Percentiles rank a stretch among this genome's conserved stretches.
Evolutionary conservation across 2,888 invertebrate species (phyloP).

Genomic region (Muschampia plurimacula): DNA sequence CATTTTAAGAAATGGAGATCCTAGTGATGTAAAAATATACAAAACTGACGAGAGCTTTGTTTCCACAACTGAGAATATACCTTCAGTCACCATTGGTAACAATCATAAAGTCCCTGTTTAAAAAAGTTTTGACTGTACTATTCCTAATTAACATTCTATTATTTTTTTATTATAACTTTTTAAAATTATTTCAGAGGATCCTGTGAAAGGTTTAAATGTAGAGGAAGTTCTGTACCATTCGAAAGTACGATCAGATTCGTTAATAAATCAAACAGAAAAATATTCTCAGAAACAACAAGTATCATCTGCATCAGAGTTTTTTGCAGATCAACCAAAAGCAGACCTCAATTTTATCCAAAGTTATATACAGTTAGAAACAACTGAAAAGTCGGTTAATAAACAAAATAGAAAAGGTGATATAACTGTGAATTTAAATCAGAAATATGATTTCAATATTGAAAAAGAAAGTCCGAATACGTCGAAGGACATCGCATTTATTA

Average conservation of each 20-base stretch:
- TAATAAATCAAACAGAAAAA: background rate
- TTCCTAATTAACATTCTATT: background rate
- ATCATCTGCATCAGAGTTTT: background rate
- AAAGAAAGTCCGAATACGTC: background rate
- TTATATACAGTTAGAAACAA: conserved; percentile 3
- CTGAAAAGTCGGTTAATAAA: background rate
- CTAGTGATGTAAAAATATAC: background rate
- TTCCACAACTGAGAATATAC: background rate
- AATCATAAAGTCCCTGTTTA: background rate
- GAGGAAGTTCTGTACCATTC: conserved; percentile 5
- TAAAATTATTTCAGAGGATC: conserved; percentile 36
- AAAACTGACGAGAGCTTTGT: conserved; percentile 8
- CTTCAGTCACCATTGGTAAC: background rate
- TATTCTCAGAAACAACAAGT: background rate
- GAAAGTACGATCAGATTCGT: conserved; percentile 2
- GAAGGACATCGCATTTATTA: conserved; percentile 9
- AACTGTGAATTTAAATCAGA: background rate
- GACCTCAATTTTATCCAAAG: conserved; percentile 4
- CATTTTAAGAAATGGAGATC: no score
- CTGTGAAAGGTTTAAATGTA: background rate
- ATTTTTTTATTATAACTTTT: background rate
- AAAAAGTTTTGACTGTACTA: no score
- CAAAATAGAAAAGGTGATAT: background rate
- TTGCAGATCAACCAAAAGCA: background rate
- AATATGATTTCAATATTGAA: background rate